A percentile compares a stretch with the other conserved stretches of the same genome.
Conservation (phyloP, 2,797 vertebrate species). For the Microctenopoma steveboyesi region DNA sequence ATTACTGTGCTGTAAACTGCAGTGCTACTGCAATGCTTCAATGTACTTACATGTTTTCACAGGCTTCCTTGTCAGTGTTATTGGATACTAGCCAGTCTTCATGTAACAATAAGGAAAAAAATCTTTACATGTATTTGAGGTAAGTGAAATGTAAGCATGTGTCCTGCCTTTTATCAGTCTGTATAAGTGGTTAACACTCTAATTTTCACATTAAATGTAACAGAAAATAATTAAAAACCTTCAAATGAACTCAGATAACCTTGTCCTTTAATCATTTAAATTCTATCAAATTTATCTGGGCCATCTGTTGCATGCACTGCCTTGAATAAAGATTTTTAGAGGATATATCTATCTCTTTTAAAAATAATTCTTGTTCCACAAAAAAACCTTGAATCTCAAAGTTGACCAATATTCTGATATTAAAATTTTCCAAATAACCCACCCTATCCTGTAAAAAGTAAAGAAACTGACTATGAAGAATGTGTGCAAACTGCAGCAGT, state of each 20-base stretch:
- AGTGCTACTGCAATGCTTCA: too few species aligned
- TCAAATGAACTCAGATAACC: conserved; percentile 11
- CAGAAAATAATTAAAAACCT: not conserved
- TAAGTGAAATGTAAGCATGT: conserved; percentile 9
- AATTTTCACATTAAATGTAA: not conserved
- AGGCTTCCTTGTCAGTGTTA: too few species aligned
- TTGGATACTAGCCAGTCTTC: not conserved
- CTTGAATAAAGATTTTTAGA: not conserved
- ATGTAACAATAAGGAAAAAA: conserved; percentile 2
- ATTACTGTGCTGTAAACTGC: too few species aligned
- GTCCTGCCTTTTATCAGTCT: conserved; percentile 1
- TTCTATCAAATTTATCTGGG: conserved; percentile 9
- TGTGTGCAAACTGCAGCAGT: conserved; percentile 1
- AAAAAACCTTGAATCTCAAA: not conserved
- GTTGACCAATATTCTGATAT: not conserved
- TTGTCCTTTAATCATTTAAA: conserved; percentile 11
- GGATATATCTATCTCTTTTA: not conserved
- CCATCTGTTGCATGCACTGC: not conserved
- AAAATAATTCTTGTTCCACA: conserved; percentile 1
- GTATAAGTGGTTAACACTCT: not conserved
- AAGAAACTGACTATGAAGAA: conserved; percentile 14
- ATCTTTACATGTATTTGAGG: not conserved
- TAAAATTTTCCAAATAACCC: conserved; percentile 3
- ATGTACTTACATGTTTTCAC: too few species aligned
- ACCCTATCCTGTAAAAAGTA: not conserved